Percentiles rank a stretch among this genome's conserved stretches.
These are phyloP conservation scores for Blastobasis adustella DNA, from an alignment of 2,888 invertebrate species.

Conservation along the genomic window DNA sequence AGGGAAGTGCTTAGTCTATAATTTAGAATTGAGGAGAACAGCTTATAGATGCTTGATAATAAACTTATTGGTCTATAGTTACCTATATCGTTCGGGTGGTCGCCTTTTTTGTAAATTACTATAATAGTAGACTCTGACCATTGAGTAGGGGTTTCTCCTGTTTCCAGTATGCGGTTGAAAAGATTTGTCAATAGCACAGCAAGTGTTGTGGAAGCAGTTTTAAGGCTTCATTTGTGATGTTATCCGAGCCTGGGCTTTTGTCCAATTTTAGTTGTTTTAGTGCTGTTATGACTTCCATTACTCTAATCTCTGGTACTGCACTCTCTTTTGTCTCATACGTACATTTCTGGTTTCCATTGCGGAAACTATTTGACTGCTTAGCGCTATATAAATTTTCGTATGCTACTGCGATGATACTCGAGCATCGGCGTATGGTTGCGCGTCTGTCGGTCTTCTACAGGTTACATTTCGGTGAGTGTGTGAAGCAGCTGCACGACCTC, in stretches of 20 bases:
- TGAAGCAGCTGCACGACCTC: too few relatives aligned
- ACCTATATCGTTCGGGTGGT: neutral
- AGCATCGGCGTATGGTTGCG: too few relatives aligned
- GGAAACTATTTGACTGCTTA: neutral
- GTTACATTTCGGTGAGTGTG: too few relatives aligned
- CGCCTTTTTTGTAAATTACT: neutral
- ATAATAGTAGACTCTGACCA: neutral
- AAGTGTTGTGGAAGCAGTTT: neutral
- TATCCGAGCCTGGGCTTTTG: neutral
- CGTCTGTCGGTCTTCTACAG: too few relatives aligned
- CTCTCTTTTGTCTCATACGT: neutral
- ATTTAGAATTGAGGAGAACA: neutral
- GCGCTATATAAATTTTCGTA: neutral
- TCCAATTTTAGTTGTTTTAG: neutral
- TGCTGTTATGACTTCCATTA: neutral
- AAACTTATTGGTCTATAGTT: neutral
- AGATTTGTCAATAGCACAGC: neutral
- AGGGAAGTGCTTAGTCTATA: neutral
- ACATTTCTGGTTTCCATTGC: neutral
- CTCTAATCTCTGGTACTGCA: neutral
- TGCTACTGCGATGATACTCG: slow-evolving; percentile 14
- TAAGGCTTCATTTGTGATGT: neutral
- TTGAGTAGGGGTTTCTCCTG: neutral
- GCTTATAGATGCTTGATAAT: neutral
- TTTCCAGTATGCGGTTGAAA: neutral